A percentile compares a stretch with the other conserved stretches of the same genome.
Conservation (phyloP, 2,888 invertebrate species). For the Eupithecia exiguata region DNA sequence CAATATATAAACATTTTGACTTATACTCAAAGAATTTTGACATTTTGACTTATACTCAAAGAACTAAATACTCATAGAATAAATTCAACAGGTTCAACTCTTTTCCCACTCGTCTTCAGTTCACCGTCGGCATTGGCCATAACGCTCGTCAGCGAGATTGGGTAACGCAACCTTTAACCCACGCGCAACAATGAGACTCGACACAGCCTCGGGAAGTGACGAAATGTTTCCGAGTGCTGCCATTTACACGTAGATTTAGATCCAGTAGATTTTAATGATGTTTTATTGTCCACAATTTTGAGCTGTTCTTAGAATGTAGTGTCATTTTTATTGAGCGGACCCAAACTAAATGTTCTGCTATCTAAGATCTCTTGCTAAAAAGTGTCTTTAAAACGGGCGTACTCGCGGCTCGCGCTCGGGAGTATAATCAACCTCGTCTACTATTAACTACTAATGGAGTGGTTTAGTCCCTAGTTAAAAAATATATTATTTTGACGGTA, state of each 20-base stretch:
- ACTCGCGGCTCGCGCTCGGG: too few relatives aligned
- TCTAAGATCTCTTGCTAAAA: too few relatives aligned
- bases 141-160: slow-evolving; percentile 17
- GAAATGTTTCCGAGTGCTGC: slow-evolving; percentile 21
- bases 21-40: too few relatives aligned
- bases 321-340: background rate
- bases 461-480: too few relatives aligned
- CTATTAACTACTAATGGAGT: too few relatives aligned
- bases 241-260: background rate
- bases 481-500: too few relatives aligned
- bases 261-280: background rate
- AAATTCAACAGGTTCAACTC: background rate
- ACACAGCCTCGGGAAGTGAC: slow-evolving; percentile 20
- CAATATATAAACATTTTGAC: too few relatives aligned
- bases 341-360: too few relatives aligned
- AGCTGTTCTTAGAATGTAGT: background rate
- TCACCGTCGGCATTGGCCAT: slow-evolving; percentile 26
- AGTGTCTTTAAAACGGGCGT: too few relatives aligned
- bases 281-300: background rate
- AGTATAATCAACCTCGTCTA: too few relatives aligned
- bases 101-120: background rate
- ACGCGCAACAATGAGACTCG: slow-evolving; percentile 25
- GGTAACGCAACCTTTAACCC: slow-evolving; percentile 31
- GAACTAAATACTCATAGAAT: background rate
- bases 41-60: too few relatives aligned